A percentile compares a stretch with the other conserved stretches of the same genome.
phyloP scores from a whole-genome alignment of 2,113 vertebrate species.

The Thomomys bottae region DNA sequence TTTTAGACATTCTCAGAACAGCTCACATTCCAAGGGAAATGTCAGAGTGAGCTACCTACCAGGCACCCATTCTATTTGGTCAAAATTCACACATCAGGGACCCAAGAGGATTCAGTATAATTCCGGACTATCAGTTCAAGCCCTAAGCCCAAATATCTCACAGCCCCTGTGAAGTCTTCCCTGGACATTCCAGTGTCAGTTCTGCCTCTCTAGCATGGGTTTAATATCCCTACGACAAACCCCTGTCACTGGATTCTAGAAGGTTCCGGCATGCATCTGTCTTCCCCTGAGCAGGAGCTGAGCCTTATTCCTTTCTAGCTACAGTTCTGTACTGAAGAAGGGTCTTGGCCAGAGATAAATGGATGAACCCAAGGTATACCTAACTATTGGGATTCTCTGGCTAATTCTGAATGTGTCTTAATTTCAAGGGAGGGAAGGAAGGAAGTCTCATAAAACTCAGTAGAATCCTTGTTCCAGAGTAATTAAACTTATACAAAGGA shows the following conservation, averaged over 20 bases:
- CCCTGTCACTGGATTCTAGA: not conserved
- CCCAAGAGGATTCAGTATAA: not conserved
- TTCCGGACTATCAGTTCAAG: not conserved
- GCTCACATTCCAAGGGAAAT: not conserved
- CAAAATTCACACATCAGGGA: not conserved
- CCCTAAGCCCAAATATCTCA: not conserved
- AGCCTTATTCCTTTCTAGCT: not conserved
- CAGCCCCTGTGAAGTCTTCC: not conserved
- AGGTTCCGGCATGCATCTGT: not conserved
- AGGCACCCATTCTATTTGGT: not conserved
- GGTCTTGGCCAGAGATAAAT: not conserved
- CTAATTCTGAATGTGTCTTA: not conserved
- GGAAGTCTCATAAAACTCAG: constrained; percentile 13
- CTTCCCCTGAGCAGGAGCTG: not conserved
- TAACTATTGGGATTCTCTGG: not conserved
- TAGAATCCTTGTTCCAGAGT: constrained; percentile 26
- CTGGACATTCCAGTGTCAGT: not conserved
- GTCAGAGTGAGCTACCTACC: not conserved
- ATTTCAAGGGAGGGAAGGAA: constrained; percentile 5
- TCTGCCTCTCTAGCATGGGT: not conserved
- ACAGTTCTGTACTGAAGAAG: not conserved
- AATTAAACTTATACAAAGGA: constrained; percentile 10
- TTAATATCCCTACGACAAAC: not conserved
- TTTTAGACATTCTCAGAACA: constrained; percentile 32
- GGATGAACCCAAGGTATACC: not conserved